Percentiles rank a stretch among this genome's conserved stretches.
These are phyloP conservation scores for Drosophila paramelanica DNA, from an alignment of 2,888 invertebrate species.

Conservation along the genomic window DNA sequence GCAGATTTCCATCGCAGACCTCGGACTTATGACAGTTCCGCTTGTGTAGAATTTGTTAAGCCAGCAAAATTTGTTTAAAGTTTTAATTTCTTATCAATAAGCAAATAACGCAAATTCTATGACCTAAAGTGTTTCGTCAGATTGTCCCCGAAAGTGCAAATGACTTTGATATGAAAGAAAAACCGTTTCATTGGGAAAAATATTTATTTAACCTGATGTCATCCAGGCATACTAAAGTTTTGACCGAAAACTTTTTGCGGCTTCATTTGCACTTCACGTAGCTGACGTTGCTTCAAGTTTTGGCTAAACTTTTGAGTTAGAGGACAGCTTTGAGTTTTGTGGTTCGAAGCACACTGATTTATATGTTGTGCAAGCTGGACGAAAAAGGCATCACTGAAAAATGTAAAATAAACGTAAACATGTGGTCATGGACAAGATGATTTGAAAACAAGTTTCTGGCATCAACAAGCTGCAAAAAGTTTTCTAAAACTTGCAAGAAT, in stretches of 20 bases:
- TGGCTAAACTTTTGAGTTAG: constrained; percentile 18
- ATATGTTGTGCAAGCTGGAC: constrained; percentile 2
- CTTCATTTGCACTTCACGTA: constrained; percentile 15
- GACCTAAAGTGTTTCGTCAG: not conserved
- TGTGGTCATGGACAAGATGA: constrained; percentile 2
- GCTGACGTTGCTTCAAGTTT: constrained; percentile 10
- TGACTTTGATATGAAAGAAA: not conserved
- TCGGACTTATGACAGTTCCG: too few relatives aligned
- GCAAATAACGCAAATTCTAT: not conserved
- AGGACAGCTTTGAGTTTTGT: constrained; percentile 14
- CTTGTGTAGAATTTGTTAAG: too few relatives aligned
- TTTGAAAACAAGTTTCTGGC: constrained; percentile 8
- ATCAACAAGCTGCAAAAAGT: constrained; percentile 3
- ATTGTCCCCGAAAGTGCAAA: not conserved
- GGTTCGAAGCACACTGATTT: constrained; percentile 11
- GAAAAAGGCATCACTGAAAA: not conserved
- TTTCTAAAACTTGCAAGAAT: not conserved
- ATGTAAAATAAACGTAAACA: constrained; percentile 10
- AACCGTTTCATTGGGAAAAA: constrained; percentile 3
- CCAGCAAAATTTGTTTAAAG: not conserved
- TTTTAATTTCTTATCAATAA: not conserved
- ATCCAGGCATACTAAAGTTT: constrained; percentile 19
- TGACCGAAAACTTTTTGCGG: constrained; percentile 19
- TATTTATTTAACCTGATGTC: constrained; percentile 14
- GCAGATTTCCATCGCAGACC: not conserved